A percentile compares a stretch with the other conserved stretches of the same genome.
phyloP scores from a whole-genome alignment of 2,797 vertebrate species.

The Pangasius larnaudii region DNA sequence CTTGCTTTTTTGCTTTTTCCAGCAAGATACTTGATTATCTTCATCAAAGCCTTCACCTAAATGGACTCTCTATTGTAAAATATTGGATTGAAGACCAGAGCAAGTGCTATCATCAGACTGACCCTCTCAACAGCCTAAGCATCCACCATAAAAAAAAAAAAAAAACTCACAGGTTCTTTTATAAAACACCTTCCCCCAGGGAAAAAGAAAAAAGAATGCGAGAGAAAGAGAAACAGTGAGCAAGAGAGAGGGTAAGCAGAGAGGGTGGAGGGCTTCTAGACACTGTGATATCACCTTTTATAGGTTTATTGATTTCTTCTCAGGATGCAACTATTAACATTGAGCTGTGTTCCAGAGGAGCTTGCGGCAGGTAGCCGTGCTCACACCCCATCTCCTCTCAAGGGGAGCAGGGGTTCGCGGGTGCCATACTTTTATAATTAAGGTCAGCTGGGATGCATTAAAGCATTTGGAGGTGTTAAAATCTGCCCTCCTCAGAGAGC shows the following conservation, averaged over 20 bases:
- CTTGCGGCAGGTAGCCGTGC: constrained; percentile 75
- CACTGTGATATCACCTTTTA: constrained; percentile 82
- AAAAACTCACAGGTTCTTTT: constrained; percentile 38
- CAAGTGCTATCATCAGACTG: constrained; percentile 66
- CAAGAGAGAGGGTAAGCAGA: constrained; percentile 24
- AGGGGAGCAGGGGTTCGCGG: constrained; percentile 66
- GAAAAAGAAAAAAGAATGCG: constrained; percentile 25
- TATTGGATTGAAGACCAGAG: neutral
- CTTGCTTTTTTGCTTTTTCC: neutral
- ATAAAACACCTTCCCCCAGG: constrained; percentile 62
- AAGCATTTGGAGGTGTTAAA: constrained; percentile 85
- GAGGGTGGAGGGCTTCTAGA: constrained; percentile 68
- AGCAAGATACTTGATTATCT: neutral
- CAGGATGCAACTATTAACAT: constrained; percentile 83
- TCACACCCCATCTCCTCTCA: constrained; percentile 65
- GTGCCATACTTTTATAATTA: constrained; percentile 82
- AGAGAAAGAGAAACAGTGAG: constrained; percentile 19
- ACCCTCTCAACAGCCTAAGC: constrained; percentile 63
- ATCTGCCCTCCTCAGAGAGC: constrained; percentile 79
- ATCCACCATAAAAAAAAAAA: constrained; percentile 53
- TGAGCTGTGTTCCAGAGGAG: constrained; percentile 71
- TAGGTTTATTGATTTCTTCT: constrained; percentile 83
- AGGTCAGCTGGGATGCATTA: constrained; percentile 86
- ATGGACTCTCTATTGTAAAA: neutral
- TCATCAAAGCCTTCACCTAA: neutral